Conservation (phyloP, 2,888 invertebrate genomes). For the Trachelus tabidus region DNA sequence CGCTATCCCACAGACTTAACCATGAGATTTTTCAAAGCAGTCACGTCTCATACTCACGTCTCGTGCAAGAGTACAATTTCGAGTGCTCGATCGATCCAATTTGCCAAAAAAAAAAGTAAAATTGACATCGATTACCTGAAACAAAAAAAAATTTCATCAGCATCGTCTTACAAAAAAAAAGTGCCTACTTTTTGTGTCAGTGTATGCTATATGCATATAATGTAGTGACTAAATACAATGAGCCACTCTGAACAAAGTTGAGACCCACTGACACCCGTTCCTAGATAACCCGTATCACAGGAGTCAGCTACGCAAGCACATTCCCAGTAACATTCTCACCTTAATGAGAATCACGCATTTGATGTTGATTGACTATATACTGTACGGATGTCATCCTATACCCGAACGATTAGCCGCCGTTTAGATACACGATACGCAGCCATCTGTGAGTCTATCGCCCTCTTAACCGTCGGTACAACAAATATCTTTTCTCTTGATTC, state of each 20-base stretch:
- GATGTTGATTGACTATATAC: not conserved
- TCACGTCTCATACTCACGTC: not conserved
- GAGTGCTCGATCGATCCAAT: not conserved
- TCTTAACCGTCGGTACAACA: not conserved
- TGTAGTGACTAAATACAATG: conserved; percentile 9
- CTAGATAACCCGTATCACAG: conserved; percentile 36
- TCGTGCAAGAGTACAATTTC: not conserved
- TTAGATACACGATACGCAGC: not conserved
- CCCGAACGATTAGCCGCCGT: not conserved
- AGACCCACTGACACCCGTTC: conserved; percentile 35
- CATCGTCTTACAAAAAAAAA: not conserved
- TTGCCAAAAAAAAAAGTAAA: not conserved
- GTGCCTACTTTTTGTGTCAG: not conserved
- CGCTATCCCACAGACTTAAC: not conserved
- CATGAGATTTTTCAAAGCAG: not conserved
- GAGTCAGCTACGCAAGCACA: conserved; percentile 25
- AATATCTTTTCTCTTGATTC: not conserved
- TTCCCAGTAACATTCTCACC: conserved; percentile 20
- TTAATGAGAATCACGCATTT: conserved; percentile 2
- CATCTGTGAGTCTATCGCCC: not conserved
- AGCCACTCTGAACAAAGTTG: conserved; percentile 22
- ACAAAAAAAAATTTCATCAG: conserved; percentile 14
- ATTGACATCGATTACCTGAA: not conserved
- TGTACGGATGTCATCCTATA: not conserved
- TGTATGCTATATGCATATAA: not conserved